phyloP scores from a whole-genome alignment of 2,113 vertebrate genomes.

The Marmota flaviventris region DNA sequence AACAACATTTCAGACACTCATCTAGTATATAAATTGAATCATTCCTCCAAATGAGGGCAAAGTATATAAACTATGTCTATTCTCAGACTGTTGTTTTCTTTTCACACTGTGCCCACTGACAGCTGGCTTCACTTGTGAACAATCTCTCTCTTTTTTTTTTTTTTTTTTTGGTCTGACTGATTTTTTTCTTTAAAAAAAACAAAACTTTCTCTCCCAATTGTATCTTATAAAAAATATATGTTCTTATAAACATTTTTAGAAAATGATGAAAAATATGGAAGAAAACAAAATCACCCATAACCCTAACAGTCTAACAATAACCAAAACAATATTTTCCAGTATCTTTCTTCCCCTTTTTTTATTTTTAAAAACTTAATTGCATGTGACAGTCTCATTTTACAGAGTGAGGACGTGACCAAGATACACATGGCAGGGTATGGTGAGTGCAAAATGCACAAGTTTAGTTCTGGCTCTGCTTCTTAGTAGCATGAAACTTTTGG shows the following conservation, averaged over 20 bases:
- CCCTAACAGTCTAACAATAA: background rate
- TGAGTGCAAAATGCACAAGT: background rate
- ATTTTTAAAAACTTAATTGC: background rate
- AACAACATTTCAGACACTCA: constrained; percentile 58
- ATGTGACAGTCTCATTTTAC: background rate
- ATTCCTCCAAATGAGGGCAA: constrained; percentile 60
- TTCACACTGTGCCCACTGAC: constrained; percentile 68
- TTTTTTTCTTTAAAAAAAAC: constrained; percentile 64
- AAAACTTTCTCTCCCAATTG: constrained; percentile 1
- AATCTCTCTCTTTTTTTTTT: background rate
- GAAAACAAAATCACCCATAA: constrained; percentile 55
- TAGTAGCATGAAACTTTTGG: background rate
- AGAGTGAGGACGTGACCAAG: background rate
- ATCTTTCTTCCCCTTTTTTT: background rate
- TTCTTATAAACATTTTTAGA: constrained; percentile 17
- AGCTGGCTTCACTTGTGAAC: constrained; percentile 53
- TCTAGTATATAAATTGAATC: constrained; percentile 39
- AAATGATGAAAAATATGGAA: background rate
- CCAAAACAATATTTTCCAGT: constrained; percentile 38
- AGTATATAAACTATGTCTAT: constrained; percentile 40
- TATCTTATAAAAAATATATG: background rate
- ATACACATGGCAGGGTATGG: background rate
- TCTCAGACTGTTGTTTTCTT: constrained; percentile 36
- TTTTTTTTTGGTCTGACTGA: background rate
- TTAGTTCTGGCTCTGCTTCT: background rate